These are phyloP conservation scores for Medauroidea extradentata DNA, from an alignment of 1,140 invertebrate genomes.

Conservation along the genomic window DNA sequence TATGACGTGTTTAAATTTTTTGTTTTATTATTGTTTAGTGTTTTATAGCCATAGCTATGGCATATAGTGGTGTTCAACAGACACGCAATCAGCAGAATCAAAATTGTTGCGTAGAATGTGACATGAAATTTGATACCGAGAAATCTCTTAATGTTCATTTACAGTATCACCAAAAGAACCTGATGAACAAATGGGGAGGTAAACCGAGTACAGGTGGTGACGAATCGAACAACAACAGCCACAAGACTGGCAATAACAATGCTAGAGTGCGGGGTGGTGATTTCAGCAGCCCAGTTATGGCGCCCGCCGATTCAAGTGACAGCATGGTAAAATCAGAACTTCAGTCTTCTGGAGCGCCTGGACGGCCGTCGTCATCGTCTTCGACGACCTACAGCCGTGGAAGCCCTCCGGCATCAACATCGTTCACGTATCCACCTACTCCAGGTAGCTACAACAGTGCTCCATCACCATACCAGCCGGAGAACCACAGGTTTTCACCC, in stretches of 20 bases:
- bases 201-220: conserved; percentile 38
- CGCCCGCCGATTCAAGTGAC: neutral
- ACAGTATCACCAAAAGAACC: conserved; percentile 71
- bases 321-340: neutral
- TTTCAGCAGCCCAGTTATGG: neutral
- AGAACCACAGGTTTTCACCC: conserved; percentile 10
- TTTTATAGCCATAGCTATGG: conserved; percentile 8
- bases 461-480: neutral
- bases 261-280: conserved; percentile 27
- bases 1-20: too few relatives aligned
- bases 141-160: conserved; percentile 72
- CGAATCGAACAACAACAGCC: conserved; percentile 27
- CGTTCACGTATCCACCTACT: neutral
- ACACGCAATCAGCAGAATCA: conserved; percentile 19
- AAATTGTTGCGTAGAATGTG: conserved; percentile 61
- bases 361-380: neutral
- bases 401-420: neutral
- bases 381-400: neutral
- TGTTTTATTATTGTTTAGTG: too few relatives aligned
- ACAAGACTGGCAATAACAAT: conserved; percentile 54
- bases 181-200: conserved; percentile 69
- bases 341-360: neutral
- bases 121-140: conserved; percentile 64
- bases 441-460: conserved; percentile 5
- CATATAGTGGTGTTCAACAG: conserved; percentile 10